Conservation (phyloP, 2,888 invertebrate genomes). For the Girardia tigrina region DNA sequence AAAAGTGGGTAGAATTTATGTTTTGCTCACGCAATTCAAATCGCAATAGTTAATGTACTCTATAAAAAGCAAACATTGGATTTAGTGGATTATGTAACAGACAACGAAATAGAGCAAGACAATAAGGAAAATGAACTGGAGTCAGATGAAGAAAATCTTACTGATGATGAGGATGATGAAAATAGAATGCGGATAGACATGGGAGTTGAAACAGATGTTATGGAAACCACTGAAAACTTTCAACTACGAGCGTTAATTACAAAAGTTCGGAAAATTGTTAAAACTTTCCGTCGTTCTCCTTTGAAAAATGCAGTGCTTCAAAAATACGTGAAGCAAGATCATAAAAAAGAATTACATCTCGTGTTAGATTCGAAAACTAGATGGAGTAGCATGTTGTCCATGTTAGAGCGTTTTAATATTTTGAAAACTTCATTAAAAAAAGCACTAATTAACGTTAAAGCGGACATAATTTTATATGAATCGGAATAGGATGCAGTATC, state of each 20-base stretch:
- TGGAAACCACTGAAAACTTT: not conserved
- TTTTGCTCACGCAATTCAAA: slow-evolving; percentile 11
- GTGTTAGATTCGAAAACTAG: not conserved
- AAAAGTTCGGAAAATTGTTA: not conserved
- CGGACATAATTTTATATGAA: not conserved
- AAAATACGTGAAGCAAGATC: not conserved
- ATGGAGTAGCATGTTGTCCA: not conserved
- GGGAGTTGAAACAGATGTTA: not conserved
- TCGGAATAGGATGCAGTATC: not conserved
- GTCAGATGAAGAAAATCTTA: not conserved
- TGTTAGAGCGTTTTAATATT: no score
- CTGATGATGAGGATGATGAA: no score
- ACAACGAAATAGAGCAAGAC: not conserved
- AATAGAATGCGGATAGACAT: no score
- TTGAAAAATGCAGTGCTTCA: not conserved
- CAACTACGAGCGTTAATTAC: not conserved
- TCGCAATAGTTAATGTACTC: not conserved
- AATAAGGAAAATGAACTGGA: not conserved
- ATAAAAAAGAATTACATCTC: not conserved
- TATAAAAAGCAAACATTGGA: not conserved
- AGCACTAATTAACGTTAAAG: not conserved
- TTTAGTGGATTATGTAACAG: no score
- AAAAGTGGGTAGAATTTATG: not conserved
- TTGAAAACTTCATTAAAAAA: not conserved
- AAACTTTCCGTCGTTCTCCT: not conserved